phyloP scores from a whole-genome alignment of 2,113 vertebrate species.

The Ctenomys sociabilis region DNA sequence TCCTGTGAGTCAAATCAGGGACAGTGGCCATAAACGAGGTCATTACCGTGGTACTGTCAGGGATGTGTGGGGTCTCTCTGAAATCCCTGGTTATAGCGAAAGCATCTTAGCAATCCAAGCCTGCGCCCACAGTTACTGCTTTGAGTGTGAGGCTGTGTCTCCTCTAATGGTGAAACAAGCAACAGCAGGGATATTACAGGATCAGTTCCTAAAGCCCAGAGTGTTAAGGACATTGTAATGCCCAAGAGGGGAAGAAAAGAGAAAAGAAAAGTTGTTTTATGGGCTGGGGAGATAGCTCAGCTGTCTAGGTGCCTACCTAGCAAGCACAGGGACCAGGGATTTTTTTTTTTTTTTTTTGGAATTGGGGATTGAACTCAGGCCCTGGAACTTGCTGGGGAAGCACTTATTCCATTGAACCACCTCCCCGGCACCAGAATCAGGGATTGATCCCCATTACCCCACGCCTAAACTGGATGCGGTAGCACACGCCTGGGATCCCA shows the following conservation, averaged over 20 bases:
- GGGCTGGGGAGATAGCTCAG: no score
- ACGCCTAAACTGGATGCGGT: no score
- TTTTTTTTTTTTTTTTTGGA: no score
- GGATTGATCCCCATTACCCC: no score
- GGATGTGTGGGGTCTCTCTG: not conserved
- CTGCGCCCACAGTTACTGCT: not conserved
- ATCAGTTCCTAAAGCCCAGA: not conserved
- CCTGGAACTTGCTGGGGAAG: no score
- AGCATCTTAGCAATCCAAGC: not conserved
- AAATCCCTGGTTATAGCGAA: not conserved
- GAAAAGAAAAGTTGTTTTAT: not conserved
- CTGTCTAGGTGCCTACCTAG: no score
- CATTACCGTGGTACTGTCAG: not conserved
- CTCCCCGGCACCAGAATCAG: no score
- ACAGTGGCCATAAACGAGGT: not conserved
- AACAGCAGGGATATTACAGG: not conserved
- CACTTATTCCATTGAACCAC: no score
- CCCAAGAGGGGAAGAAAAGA: not conserved
- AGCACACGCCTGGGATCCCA: no score
- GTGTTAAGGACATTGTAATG: not conserved
- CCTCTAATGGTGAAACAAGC: not conserved
- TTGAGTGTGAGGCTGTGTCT: not conserved
- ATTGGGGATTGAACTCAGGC: no score
- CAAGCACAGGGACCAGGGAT: no score
- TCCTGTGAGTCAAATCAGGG: not conserved